Conservation (phyloP, 1,140 invertebrate genomes). For the Lepidurus apus region DNA sequence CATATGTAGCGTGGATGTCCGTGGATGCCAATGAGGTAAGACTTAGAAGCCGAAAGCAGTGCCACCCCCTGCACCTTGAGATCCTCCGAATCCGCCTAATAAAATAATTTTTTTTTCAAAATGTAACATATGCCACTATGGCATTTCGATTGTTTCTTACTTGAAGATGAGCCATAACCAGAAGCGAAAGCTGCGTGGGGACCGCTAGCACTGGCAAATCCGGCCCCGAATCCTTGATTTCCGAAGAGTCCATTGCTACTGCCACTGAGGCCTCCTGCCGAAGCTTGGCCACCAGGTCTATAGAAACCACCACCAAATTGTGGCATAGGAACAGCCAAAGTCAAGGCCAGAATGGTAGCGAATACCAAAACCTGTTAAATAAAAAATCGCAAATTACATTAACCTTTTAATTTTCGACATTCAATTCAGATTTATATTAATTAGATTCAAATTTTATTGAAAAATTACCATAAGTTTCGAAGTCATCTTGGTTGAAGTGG, state of each 20-base stretch:
- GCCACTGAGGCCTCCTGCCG: neutral
- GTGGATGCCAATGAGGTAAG: neutral
- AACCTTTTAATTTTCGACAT: too few relatives aligned
- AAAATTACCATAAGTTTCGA: too few relatives aligned
- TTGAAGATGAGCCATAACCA: neutral
- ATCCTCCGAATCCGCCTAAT: neutral
- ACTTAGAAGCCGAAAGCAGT: neutral
- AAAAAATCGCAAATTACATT: neutral
- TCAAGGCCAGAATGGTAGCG: neutral
- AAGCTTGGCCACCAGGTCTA: neutral
- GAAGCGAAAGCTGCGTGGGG: neutral
- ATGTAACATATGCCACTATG: too few relatives aligned
- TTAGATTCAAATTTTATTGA: too few relatives aligned
- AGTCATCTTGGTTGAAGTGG: too few relatives aligned
- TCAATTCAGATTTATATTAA: too few relatives aligned
- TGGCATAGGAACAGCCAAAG: neutral
- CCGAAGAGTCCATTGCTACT: neutral
- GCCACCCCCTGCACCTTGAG: neutral
- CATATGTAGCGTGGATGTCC: too few relatives aligned
- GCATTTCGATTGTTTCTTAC: neutral
- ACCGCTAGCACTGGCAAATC: neutral
- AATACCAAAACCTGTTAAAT: slow-evolving; percentile 3
- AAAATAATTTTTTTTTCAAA: neutral
- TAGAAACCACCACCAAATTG: neutral
- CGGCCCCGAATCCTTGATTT: neutral